Conservation (phyloP, 2,113 vertebrate genomes). For the Pelecanoides urinatrix region DNA sequence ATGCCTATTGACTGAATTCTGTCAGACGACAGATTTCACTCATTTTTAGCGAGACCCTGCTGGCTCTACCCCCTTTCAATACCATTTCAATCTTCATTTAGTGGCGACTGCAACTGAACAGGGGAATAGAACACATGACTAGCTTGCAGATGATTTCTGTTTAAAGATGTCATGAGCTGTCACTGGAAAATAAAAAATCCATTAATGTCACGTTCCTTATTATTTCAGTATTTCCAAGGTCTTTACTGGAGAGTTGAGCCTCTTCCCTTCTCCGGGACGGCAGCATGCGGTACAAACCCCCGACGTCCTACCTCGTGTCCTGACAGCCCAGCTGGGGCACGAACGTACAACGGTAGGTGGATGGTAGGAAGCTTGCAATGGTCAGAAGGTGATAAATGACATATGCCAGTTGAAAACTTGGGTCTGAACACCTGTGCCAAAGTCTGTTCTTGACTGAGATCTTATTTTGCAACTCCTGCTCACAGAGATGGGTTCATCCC, state of each 20-base stretch:
- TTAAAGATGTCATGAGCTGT: not conserved
- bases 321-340: slow-evolving; percentile 41
- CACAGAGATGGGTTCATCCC: not conserved
- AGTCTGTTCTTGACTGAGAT: fast-evolving
- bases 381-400: not conserved
- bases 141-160: not conserved
- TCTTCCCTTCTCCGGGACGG: not conserved
- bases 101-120: not conserved
- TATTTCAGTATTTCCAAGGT: not conserved
- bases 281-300: slow-evolving; percentile 21
- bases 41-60: not conserved
- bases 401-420: not conserved
- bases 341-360: not conserved
- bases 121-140: not conserved
- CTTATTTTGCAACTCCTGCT: not conserved
- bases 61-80: not conserved
- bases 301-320: slow-evolving; percentile 52
- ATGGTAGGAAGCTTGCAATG: not conserved
- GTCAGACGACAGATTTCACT: not conserved
- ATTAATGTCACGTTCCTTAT: not conserved
- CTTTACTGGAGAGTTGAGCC: not conserved
- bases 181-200: slow-evolving; percentile 23
- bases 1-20: not conserved
- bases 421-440: not conserved
- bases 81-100: slow-evolving; percentile 38